phyloP scores from a whole-genome alignment of 2,888 invertebrate species.

The Pyrrhia umbra region DNA sequence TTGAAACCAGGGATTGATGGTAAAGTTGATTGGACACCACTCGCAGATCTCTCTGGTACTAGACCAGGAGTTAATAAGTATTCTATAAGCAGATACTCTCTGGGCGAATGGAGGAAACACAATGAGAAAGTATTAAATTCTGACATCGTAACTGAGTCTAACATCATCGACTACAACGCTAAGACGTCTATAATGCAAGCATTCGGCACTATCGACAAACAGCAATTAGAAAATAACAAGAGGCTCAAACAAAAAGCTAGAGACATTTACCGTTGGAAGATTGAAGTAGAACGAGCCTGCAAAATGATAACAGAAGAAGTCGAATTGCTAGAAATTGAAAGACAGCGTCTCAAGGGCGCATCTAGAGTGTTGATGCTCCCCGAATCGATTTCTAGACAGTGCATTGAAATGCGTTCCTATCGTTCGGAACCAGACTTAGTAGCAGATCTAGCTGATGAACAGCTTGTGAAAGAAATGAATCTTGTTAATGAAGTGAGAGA shows the following conservation, averaged over 20 bases:
- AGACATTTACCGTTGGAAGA: slow-evolving; percentile 94
- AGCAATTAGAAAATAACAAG: slow-evolving; percentile 92
- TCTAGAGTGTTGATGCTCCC: slow-evolving; percentile 92
- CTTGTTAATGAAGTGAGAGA: slow-evolving; percentile 92
- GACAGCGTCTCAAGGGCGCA: slow-evolving; percentile 92
- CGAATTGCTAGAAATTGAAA: slow-evolving; percentile 91
- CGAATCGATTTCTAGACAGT: slow-evolving; percentile 94
- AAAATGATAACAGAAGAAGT: slow-evolving; percentile 93
- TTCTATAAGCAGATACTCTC: slow-evolving; percentile 93
- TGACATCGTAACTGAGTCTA: slow-evolving; percentile 87
- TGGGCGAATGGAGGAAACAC: slow-evolving; percentile 93
- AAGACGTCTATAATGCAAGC: slow-evolving; percentile 92
- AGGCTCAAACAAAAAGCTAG: slow-evolving; percentile 91
- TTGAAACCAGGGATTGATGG: slow-evolving; percentile 92
- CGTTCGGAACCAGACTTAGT: slow-evolving; percentile 94
- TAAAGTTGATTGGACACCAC: slow-evolving; percentile 93
- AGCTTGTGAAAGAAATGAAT: slow-evolving; percentile 93
- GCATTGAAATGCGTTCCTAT: slow-evolving; percentile 92
- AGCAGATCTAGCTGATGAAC: slow-evolving; percentile 94
- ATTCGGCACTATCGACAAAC: slow-evolving; percentile 92
- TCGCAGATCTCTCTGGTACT: slow-evolving; percentile 93
- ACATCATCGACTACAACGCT: slow-evolving; percentile 91
- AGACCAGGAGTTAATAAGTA: slow-evolving; percentile 94
- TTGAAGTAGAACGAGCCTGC: slow-evolving; percentile 93
- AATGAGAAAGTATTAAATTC: slow-evolving; percentile 89